Evolutionary conservation across 2,888 invertebrate genomes (phyloP), one percentile per base, ranked within the genome.

Genomic region (Oscheius sp.): DNA sequence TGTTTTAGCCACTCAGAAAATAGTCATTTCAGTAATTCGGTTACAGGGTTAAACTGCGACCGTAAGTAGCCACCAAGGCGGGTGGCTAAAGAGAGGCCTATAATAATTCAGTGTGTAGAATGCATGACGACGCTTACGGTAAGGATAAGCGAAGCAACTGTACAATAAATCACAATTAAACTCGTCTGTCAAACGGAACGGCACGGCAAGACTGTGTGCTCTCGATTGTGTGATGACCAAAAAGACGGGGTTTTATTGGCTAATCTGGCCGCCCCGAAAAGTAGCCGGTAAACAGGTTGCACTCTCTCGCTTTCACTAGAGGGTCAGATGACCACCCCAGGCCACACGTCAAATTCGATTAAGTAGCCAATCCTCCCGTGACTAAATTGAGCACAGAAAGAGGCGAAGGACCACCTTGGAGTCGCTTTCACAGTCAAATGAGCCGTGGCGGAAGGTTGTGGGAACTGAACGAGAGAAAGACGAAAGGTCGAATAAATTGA

Each of bases 241-340:
- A 53, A 13, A 48, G 47, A 63, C 63, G 63, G 21, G 50, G 53
- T 42, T 42, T 42, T 42, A 42, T 42, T 42, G 42, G 29, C 63
- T 63, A 63, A 63, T 63, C 63, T n/a, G 63, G 42, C n/a, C 63
- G 7, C 4, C 7, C 42, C 48, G 63, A 48, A 63, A 63, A 63
- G 63, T 68, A 68, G 55, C 68, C 55, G 68, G 29, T 37, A 55
- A 51, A 48, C 65, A 51, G 65, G 65, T 65, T 48, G 65, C 33
- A 47, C 37, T 37, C 60, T 35, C 35, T 7, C 42, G 21, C 32
- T 21, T 21, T 21, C 32, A 32, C 21, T 1, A 21, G 55, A 55
- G 32, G 55, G 65, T 48, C 65, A 48, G 48, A 65, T 65, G 65
- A 65, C 65, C 65, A 51, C 50, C 48, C 50, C 10, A 65, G 35